These are phyloP conservation scores for Nymphalis io DNA, from an alignment of 1,140 invertebrate species.

Conservation along the genomic window DNA sequence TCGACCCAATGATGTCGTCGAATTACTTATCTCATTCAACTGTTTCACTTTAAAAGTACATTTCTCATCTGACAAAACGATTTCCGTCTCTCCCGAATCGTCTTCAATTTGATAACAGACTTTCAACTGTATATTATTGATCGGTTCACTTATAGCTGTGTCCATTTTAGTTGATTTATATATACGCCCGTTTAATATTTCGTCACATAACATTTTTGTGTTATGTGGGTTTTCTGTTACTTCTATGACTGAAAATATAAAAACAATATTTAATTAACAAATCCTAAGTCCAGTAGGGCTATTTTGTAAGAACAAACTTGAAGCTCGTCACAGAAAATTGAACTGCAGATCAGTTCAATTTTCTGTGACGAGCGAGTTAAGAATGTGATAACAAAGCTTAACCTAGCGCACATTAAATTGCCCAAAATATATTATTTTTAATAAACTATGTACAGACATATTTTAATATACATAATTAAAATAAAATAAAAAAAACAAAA, in stretches of 20 bases:
- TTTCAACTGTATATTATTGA: constrained; percentile 60
- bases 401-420: too few relatives aligned
- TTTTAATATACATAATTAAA: too few relatives aligned
- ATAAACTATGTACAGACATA: too few relatives aligned
- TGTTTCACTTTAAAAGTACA: constrained; percentile 62
- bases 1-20: constrained; percentile 55
- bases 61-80: constrained; percentile 65
- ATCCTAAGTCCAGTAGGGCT: too few relatives aligned
- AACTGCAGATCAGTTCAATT: too few relatives aligned
- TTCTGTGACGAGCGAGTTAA: too few relatives aligned
- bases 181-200: constrained; percentile 71
- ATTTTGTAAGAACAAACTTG: too few relatives aligned
- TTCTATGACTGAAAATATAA: constrained; percentile 76
- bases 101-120: constrained; percentile 66
- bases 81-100: constrained; percentile 58
- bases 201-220: constrained; percentile 61
- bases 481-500: too few relatives aligned
- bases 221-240: constrained; percentile 73
- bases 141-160: constrained; percentile 42
- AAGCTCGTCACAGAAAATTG: too few relatives aligned
- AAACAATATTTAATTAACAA: too few relatives aligned
- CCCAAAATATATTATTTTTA: too few relatives aligned
- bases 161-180: constrained; percentile 66
- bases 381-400: too few relatives aligned
- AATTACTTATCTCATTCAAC: constrained; percentile 50